Base-by-base conservation (phyloP, 2,113 vertebrate genomes). In the Nycticebus coucang region DNA sequence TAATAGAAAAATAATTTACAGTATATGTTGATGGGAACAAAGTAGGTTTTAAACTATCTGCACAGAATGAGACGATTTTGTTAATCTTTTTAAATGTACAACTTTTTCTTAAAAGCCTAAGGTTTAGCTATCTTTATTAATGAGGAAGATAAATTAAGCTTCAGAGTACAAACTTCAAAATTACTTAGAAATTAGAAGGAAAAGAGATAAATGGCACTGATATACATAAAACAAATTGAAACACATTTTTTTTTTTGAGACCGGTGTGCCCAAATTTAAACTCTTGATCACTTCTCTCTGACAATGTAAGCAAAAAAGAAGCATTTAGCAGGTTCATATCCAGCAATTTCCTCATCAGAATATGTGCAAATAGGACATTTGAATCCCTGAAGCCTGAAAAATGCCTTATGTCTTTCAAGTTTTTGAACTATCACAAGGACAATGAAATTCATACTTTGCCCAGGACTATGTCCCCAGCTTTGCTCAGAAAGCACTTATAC, bases 371-470 rank as follows among this genome's bases (percentile, higher is more conserved):
- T 1, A 13, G 2, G 9, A 26, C 26, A 35, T n/a, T 86, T 17
- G 74, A 74, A 82, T 72, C 35, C 60, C n/a, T 75, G 41, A 79
- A 74, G 7, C 12, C 50, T 55, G n/a, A 21, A 91, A 69, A 78
- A 95, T 90, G 35, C 41, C 30, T 94, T 11, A 45, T n/a, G 19
- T 91, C 45, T 91, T 89, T 93, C 59, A 80, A 13, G 53, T 60
- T 94, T 93, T 89, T 12, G 83, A 41, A n/a, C 18, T 37, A 21
- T 50, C 22, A 22, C 45, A 79, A 72, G 75, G 68, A 30, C 35
- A 50, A 30, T 87, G 82, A 60, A 71, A 91, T 96, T 95, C 93
- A 26, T 94, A 74, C 79, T 90, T 95, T 86, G 37, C 21, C 60
- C 37, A 89, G 7, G 50, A 74, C 55, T 53, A 2, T 91, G 82